Evolutionary conservation across 2,113 vertebrate genomes (phyloP).

Genomic region (Passerina amoena): DNA sequence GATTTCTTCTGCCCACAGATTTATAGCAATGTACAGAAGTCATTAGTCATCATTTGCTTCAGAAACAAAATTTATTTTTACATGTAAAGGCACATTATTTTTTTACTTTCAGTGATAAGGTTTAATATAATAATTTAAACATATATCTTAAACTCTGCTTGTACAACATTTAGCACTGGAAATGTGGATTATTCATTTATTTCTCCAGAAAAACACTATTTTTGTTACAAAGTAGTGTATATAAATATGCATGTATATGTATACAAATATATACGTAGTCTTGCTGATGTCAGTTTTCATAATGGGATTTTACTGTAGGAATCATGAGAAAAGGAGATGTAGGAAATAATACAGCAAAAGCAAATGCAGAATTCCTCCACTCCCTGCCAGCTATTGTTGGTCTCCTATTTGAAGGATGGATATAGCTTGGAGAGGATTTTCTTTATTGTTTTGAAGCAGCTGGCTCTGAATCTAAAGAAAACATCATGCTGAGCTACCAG

Average conservation of each 20-base stretch:
- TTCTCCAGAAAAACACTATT: not conserved
- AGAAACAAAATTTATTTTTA: not conserved
- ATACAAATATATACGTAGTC: not conserved
- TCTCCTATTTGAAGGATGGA: not conserved
- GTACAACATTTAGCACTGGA: not conserved
- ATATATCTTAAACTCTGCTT: not conserved
- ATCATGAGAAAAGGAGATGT: not conserved
- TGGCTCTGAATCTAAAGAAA: constrained; percentile 15
- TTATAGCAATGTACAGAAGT: not conserved
- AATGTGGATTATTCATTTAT: not conserved
- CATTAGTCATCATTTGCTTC: not conserved
- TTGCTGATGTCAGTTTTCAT: not conserved
- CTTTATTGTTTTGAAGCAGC: constrained; percentile 32
- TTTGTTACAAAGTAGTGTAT: not conserved
- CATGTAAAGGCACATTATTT: not conserved
- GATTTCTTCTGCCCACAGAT: not conserved
- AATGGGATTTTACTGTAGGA: not conserved
- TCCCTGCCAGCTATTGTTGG: not conserved
- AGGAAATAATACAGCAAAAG: not conserved
- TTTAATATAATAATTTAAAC: not conserved
- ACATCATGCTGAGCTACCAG: not conserved
- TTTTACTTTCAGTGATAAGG: not conserved
- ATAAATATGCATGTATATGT: not conserved
- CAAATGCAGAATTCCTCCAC: not conserved
- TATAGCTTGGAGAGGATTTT: not conserved